Conservation (phyloP, 2,113 vertebrate species). For the Scomber scombrus region DNA sequence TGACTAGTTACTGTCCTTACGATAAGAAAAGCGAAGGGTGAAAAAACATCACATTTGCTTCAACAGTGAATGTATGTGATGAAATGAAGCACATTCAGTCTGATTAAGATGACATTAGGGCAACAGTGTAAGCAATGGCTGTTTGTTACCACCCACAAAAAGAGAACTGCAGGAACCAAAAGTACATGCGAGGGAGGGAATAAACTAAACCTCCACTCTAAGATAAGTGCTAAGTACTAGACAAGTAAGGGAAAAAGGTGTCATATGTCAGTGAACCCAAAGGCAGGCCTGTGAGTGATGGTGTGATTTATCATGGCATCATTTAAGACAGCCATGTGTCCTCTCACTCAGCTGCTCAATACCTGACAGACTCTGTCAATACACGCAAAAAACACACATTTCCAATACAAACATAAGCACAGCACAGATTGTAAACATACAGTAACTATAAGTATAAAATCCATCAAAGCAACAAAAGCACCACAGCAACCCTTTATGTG, state of each 20-base stretch:
- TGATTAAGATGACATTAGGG: neutral
- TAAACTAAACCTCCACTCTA: slow-evolving; percentile 39
- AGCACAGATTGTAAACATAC: neutral
- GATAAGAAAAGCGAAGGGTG: neutral
- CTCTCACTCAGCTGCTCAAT: slow-evolving; percentile 38
- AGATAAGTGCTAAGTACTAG: slow-evolving; percentile 23
- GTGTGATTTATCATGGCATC: slow-evolving; percentile 43
- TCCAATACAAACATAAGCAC: neutral
- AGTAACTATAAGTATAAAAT: too few relatives aligned
- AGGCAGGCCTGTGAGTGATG: slow-evolving; percentile 18
- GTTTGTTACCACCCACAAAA: neutral
- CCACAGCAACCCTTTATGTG: neutral
- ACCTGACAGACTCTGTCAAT: slow-evolving; percentile 3
- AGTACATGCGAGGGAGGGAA: neutral
- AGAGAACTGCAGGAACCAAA: neutral
- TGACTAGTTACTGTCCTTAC: neutral
- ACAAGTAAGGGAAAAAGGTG: slow-evolving; percentile 31
- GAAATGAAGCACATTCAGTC: neutral
- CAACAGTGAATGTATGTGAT: neutral
- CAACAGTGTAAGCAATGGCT: neutral
- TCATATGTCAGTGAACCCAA: slow-evolving; percentile 41
- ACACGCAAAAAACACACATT: neutral
- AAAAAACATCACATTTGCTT: neutral
- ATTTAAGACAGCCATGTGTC: slow-evolving; percentile 33
- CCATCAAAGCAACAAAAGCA: slow-evolving; percentile 1